These are phyloP conservation scores for Drosophila varians DNA, from an alignment of 1,140 invertebrate genomes.

Conservation along the genomic window DNA sequence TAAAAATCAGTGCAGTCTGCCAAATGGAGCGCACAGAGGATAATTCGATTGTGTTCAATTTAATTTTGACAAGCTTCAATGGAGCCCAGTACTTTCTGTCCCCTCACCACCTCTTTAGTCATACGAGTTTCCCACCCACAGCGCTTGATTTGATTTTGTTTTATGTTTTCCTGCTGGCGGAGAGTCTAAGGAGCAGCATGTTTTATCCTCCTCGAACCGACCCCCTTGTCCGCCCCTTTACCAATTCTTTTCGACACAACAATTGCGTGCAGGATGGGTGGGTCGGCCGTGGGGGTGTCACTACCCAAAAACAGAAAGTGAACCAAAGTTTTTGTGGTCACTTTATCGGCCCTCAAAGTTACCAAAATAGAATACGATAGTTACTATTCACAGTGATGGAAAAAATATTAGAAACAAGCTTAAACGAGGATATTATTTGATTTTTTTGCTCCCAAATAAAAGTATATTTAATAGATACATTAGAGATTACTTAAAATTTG, in stretches of 20 bases:
- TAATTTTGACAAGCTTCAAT: conserved; percentile 83
- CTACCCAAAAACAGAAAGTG: conserved; percentile 16
- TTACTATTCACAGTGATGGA: too few relatives aligned
- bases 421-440: too few relatives aligned
- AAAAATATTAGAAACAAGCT: too few relatives aligned
- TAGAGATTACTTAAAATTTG: too few relatives aligned
- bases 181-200: conserved; percentile 29
- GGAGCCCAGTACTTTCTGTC: conserved; percentile 27
- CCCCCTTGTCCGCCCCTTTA: conserved; percentile 24
- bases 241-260: conserved; percentile 48
- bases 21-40: conserved; percentile 78
- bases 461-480: too few relatives aligned
- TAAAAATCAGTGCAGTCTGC: conserved; percentile 43
- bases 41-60: conserved; percentile 84
- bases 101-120: conserved; percentile 13
- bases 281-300: not conserved
- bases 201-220: conserved; percentile 10
- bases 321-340: conserved; percentile 66
- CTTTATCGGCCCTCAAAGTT: conserved; percentile 52
- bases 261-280: conserved; percentile 38
- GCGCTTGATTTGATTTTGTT: conserved; percentile 79
- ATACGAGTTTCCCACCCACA: conserved; percentile 24
- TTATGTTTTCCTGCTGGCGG: conserved; percentile 73
- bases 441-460: too few relatives aligned
- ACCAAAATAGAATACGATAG: conserved; percentile 23